Evolutionary conservation across 2,113 vertebrate species (phyloP), one percentile per base, ranked within the genome.

Genomic region (Paedocypris sp.): DNA sequence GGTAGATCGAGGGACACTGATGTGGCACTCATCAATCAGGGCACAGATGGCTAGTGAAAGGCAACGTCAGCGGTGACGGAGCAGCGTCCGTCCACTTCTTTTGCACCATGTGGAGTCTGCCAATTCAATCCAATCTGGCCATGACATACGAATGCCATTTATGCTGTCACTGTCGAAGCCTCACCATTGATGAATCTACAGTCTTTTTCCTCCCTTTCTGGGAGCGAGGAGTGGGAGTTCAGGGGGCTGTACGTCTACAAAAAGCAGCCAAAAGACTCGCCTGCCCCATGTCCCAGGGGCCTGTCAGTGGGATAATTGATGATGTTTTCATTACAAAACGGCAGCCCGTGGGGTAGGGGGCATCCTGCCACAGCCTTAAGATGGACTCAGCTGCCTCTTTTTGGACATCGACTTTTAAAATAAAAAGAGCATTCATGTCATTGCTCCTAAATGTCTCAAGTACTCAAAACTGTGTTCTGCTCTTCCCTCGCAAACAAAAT

Each of bases 291-390:
- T 89, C 86, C 83, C 85, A 74, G 73, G 79, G 65, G 77, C 83
- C 89, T 90, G 87, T 90, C 87, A 83, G 75, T 73, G 73, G 77
- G 80, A 79, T 90, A 92, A 94, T 85, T 90, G 90, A 94, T 91
- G 88, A 87, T 88, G 88, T 90, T 92, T 94, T 91, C 86, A 86
- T 90, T 88, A 83, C 82, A 87, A 90, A 87, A 87, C 88, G 79
- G 89, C 85, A 86, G 84, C 78, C 76, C 81, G 81, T 86, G 57
- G 56, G 52, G n/a, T n/a, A n/a, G n/a, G 62, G 62, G 12, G 29
- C 79, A 77, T 73, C 75, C 80, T 69, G 72, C 67, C 66, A 79
- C 79, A 81, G 23, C 42, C 68, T 78, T 69, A 71, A 76, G 85
- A 88, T 85, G 87, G 82, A 91, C 83, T 89, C 82, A 82, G 87